Evolutionary conservation across 2,888 invertebrate genomes (phyloP), one percentile per base, ranked within the genome.

Genomic region (Micoletzkya japonica): DNA sequence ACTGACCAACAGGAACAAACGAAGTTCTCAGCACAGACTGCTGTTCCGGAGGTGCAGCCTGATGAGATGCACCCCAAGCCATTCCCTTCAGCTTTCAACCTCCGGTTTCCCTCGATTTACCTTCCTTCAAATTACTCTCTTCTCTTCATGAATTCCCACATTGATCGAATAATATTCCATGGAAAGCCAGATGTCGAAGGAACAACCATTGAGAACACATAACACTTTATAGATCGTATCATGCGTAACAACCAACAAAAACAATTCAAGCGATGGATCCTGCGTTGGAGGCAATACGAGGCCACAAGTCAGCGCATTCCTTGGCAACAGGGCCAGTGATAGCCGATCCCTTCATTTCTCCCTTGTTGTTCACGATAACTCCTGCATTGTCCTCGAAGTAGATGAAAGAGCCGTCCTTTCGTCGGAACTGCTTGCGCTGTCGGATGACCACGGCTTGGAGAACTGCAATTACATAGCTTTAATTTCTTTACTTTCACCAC

Each of bases 241-340:
- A 54, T 30, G 64, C 64, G 64, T 66, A 73, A 63, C 56, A 68
- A 72, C 72, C 60, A 71, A 71, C 50, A 70, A 67, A 24, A 61
- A 68, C 69, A 54, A 66, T 71, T 71, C 39, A 97, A 86, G 96
- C 95, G 89, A 98, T 97, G 86, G 95, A 95, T 89, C 95, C 94
- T 74, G 98, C 96, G 88, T 97, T 97, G 69, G 96, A 96, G 72
- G 98, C 97, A 87, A 99, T 97, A 90, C 97, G 94, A 79, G 98
- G 98, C 98, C 98, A 98, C 80, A 99, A 90, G 88, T 98, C 98
- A 70, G 98, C 98, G 88, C 98, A 99, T 89, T 98, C 98, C 89
- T 98, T 98, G 36, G 98, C 96, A 37, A 98, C 98, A 69, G 98
- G 98, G 79, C 98, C 98, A 63, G 97, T 98, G 86, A 98, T 97